Conservation (phyloP, 1,140 invertebrate species). For the Orchestia grillus region DNA sequence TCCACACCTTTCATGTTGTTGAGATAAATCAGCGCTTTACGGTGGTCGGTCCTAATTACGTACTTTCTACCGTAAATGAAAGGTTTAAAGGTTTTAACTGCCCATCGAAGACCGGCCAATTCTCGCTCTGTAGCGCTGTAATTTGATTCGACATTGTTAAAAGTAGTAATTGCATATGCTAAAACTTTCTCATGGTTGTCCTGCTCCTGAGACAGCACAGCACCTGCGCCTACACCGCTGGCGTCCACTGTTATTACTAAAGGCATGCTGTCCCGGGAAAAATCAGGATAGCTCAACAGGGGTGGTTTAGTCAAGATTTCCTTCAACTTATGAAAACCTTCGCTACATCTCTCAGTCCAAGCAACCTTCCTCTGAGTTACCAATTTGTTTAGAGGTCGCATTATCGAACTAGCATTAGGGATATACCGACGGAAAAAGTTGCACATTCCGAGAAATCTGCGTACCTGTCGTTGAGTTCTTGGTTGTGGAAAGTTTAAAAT, state of each 20-base stretch:
- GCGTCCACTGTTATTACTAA: not conserved
- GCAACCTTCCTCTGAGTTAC: not conserved
- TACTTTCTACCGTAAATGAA: conserved; percentile 31
- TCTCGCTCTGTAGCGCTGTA: conserved; percentile 3
- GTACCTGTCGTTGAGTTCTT: not conserved
- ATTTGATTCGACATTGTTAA: not conserved
- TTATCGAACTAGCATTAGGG: not conserved
- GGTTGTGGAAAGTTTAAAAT: not conserved
- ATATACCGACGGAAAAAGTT: not conserved
- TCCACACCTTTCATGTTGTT: conserved; percentile 11
- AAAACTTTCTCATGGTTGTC: not conserved
- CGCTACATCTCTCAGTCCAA: conserved; percentile 24
- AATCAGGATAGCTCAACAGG: conserved; percentile 15
- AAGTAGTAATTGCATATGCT: not conserved
- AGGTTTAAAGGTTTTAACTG: not conserved
- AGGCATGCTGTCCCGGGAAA: not conserved
- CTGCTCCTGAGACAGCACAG: not conserved
- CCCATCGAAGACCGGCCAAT: conserved; percentile 41
- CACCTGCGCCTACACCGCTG: conserved; percentile 5
- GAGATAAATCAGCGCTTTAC: conserved; percentile 14
- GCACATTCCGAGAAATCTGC: not conserved
- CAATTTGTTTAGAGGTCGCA: not conserved
- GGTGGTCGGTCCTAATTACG: conserved; percentile 24
- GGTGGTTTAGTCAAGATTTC: conserved; percentile 40
- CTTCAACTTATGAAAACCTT: not conserved